Evolutionary conservation across 2,113 vertebrate genomes (phyloP), one percentile per base, ranked within the genome.

Genomic region (Alectura lathami): DNA sequence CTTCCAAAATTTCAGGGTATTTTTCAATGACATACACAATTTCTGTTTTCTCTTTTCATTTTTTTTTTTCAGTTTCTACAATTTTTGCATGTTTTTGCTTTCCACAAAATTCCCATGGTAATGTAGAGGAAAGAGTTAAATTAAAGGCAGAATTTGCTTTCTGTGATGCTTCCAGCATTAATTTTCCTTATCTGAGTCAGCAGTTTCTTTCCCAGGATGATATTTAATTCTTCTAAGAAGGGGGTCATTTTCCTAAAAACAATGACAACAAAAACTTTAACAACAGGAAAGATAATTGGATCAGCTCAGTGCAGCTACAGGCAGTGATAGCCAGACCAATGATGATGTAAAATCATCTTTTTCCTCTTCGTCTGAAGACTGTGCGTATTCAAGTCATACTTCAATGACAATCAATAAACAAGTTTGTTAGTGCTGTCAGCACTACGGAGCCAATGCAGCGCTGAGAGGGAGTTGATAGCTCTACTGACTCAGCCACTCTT

Each of bases 371-470:
- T 93, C 85, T 92, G 75, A 85, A 91, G 79, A 42, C 24, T 81
- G 47, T 32, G 50, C 24, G 8, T 83, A 80, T 88, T 78, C 60
- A 34, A 96, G 72, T 56, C 72, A 74, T 78, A 56, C 68, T 94
- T 93, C 86, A 68, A 15, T 88, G 88, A 48, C 89, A 93, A 94
- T 88, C 91, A 83, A 60, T 89, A 96, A 91, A 88, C 6, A n/a
- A 69, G 54, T 36, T 76, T 92, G 89, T 83, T 91, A 82, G 66
- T 82, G 53, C 94, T 95, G 94, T 92, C 89, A 93, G 81, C 81
- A 51, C 91, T 63, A 14, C 2, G 2, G 75, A 94, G 85, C 67
- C 8, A 4, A 69, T 6, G 10, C 66, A 79, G 68, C 0, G 0
- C 82, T 73, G 38, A 87, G 70, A 86, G 70, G 45, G 57, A 94